Evolutionary conservation across 2,888 invertebrate genomes (phyloP), one percentile per base, ranked within the genome.

Genomic region (Mycalesis mineus): DNA sequence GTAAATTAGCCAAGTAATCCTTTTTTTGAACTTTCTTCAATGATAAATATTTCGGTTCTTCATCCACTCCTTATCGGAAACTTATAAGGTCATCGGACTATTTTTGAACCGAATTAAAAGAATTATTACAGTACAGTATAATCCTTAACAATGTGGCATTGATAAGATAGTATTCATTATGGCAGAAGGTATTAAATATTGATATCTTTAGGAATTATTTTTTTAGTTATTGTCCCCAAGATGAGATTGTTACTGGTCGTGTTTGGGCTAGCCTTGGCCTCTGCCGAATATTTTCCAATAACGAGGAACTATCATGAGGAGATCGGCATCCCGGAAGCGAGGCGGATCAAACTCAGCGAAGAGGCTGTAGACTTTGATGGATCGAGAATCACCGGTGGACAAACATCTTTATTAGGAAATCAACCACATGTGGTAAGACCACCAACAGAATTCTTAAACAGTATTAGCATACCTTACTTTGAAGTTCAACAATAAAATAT

Each of bases 311-410:
- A 80, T 65, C 79, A 80, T 57, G 66, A 67, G 33, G 63, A 62
- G 6, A 63, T 72, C 13, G 78, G 80, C 2, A 71, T 80, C n/a
- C 65, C 67, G 0, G 67, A 70, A 41, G 78, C 78, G 0, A 65
- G 65, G 6, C 66, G 70, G 29, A 69, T 78, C 60, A 63, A 57
- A 51, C 60, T 61, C 7, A 55, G 55, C 0, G 76, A 77, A 51
- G 57, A 65, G 7, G 65, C 68, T 0, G 45, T 60, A 7, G 69
- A 71, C 52, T 69, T 70, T 54, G 69, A 68, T 41, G 68, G 66
- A 13, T 58, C 67, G 4, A 74, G 73, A 58, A 75, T 79, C n/a
- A 67, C 69, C 0, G 77, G 78, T 0, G 80, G 80, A 0, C 58
- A 62, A 2, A 33, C 59, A 0, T 65, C 73, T 0, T 4, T 55